These are phyloP conservation scores for Drosophila vallismaia DNA, from an alignment of 2,888 invertebrate species.

Conservation along the genomic window DNA sequence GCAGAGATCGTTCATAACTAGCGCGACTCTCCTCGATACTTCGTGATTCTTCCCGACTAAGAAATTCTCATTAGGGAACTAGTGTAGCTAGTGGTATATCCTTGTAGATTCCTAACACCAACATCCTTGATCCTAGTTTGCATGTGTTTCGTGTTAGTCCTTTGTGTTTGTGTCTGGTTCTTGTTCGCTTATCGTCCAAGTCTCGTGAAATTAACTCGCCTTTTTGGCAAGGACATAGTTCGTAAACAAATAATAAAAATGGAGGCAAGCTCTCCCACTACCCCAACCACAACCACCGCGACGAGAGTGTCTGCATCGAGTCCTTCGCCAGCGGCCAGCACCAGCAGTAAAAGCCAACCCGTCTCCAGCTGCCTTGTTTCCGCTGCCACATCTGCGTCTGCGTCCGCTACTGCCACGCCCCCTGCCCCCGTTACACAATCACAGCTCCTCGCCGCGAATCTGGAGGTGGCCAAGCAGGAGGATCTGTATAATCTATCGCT, in stretches of 20 bases:
- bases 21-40: slow-evolving; percentile 50
- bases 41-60: slow-evolving; percentile 23
- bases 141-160: slow-evolving; percentile 63
- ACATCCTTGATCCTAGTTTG: slow-evolving; percentile 47
- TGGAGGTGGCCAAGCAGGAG: slow-evolving; percentile 66
- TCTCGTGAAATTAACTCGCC: slow-evolving; percentile 18
- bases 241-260: slow-evolving; percentile 45
- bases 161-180: slow-evolving; percentile 57
- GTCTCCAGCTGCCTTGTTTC: slow-evolving; percentile 55
- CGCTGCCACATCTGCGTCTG: slow-evolving; percentile 13
- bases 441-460: slow-evolving; percentile 55
- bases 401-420: slow-evolving; percentile 25
- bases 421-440: slow-evolving; percentile 35
- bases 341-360: slow-evolving; percentile 46
- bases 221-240: slow-evolving; percentile 3
- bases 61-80: background rate
- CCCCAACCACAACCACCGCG: slow-evolving; percentile 46
- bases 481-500: slow-evolving; percentile 78
- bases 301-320: slow-evolving; percentile 37
- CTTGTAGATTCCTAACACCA: slow-evolving; percentile 25
- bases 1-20: slow-evolving; percentile 51
- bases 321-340: slow-evolving; percentile 55
- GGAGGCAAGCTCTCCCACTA: slow-evolving; percentile 59
- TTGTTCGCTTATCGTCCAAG: slow-evolving; percentile 31
- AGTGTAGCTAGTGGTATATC: slow-evolving; percentile 29